These are phyloP conservation scores for Monomorium pharaonis DNA, from an alignment of 1,140 invertebrate species.

Conservation along the genomic window DNA sequence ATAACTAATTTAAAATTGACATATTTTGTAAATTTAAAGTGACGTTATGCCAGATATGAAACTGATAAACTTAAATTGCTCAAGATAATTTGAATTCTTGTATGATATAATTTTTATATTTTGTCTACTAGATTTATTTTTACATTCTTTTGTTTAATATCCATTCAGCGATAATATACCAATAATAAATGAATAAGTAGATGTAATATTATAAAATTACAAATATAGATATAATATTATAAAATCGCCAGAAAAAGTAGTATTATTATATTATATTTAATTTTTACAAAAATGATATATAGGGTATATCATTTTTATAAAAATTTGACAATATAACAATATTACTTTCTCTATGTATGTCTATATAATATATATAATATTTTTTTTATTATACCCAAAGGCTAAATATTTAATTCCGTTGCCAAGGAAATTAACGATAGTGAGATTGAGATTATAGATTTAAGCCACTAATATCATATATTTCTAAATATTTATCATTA, in stretches of 20 bases:
- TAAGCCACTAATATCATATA: slow-evolving; percentile 22
- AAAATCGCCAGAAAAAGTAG: no score
- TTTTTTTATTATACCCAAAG: slow-evolving; percentile 27
- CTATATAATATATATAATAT: no score
- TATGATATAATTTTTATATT: slow-evolving; percentile 15
- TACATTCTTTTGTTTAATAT: background rate
- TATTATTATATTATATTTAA: no score
- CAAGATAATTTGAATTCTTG: background rate
- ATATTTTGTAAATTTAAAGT: background rate
- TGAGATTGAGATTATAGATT: slow-evolving; percentile 39
- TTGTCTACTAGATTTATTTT: slow-evolving; percentile 17
- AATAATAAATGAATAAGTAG: background rate
- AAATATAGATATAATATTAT: background rate
- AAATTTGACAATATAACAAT: no score
- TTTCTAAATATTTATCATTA: slow-evolving; percentile 19
- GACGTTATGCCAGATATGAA: background rate
- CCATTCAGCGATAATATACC: background rate
- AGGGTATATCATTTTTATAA: no score
- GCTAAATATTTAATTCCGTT: slow-evolving; percentile 24
- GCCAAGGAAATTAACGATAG: slow-evolving; percentile 36
- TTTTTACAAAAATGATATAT: no score
- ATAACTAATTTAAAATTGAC: slow-evolving; percentile 14
- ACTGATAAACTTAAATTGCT: background rate
- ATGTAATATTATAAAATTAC: background rate
- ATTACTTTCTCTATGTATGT: no score